Base-by-base conservation (phyloP, 2,888 invertebrate species). In the Eupithecia abbreviata region DNA sequence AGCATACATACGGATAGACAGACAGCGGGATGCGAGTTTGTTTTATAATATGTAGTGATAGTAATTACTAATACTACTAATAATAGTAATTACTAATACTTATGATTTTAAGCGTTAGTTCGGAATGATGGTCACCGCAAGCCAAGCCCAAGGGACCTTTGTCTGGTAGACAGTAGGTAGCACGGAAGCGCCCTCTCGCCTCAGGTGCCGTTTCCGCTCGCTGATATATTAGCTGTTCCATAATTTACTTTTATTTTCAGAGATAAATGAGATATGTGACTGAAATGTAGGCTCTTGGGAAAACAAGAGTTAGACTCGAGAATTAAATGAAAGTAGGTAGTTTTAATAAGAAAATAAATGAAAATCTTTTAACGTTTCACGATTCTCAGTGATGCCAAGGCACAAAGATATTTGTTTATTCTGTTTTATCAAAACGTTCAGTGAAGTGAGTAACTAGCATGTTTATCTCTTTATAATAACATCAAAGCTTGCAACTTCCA, bases 191-290 rank as follows among this genome's bases (percentile, higher is more conserved):
- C 68, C 55, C 55, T 74, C 74, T 62, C 74, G 79, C 79, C 80
- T 79, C 76, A 80, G 80, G 80, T 80, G 77, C 76, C 76, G 75
- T 79, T 77, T 79, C 77, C 77, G 51, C 71, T 12, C 42, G 42
- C 67, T 77, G 79, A 77, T 80, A 75, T 77, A 77, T 80, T 79
- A 78, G 66, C 78, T 76, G 41, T 69, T 66, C 72, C 62, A 65
- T 75, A 68, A 68, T 78, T 73, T 69, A 69, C 62, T 74, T 78
- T 75, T 78, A 78, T 78, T 78, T 76, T 58, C 74, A 12, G 45
- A 71, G 71, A 76, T 71, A 73, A 77, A 77, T 77, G 72, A 69
- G 42, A 70, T 58, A 65, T 67, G 65, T 13, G 45, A 69, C 45
- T 45, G 69, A 62, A 62, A 62, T 62, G 62, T 62, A 30, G 7